phyloP scores from a whole-genome alignment of 1,140 invertebrate genomes.

The Physella acuta region DNA sequence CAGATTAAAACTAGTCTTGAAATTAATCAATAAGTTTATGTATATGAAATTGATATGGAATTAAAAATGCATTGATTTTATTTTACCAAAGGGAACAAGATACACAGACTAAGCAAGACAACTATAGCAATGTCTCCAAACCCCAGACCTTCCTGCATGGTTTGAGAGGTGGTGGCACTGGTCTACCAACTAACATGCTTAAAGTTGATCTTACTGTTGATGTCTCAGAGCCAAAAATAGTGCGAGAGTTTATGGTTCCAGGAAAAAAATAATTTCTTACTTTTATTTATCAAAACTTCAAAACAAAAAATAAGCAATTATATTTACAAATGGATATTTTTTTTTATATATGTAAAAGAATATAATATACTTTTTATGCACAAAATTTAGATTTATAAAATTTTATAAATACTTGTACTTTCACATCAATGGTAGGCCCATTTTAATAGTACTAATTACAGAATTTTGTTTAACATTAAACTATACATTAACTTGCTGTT shows the following conservation, averaged over 20 bases:
- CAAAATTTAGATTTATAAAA: no score
- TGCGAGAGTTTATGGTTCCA: conserved; percentile 16
- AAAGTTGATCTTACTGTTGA: conserved; percentile 61
- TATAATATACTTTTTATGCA: no score
- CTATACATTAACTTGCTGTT: no score
- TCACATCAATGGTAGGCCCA: no score
- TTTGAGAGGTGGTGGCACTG: conserved; percentile 56
- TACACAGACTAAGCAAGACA: conserved; percentile 59
- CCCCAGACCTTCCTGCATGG: conserved; percentile 59
- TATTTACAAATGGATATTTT: not conserved
- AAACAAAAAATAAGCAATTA: not conserved
- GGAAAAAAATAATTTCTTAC: not conserved
- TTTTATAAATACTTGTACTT: no score
- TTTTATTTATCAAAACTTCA: not conserved
- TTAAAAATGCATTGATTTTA: not conserved
- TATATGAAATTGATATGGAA: not conserved
- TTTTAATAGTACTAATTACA: no score
- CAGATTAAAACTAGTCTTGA: not conserved
- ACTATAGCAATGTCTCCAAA: conserved; percentile 58
- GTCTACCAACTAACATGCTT: conserved; percentile 51
- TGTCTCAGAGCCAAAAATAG: conserved; percentile 38
- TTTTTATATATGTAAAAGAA: no score
- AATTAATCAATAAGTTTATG: not conserved
- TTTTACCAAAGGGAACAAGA: conserved; percentile 45
- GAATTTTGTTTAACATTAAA: no score